phyloP scores from a whole-genome alignment of 2,113 vertebrate genomes.

The Arvicanthis niloticus region DNA sequence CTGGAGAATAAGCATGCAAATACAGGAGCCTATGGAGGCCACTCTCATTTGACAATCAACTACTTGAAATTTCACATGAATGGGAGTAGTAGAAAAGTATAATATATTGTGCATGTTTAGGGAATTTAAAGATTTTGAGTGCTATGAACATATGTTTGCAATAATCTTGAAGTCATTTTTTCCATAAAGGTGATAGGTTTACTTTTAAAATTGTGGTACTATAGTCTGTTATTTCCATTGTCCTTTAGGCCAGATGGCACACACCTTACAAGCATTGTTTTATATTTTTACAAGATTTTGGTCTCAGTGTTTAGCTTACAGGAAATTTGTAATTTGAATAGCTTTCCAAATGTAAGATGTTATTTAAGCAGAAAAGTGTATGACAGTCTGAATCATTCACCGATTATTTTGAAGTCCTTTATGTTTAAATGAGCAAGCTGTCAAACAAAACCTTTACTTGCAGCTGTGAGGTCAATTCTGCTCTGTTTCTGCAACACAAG shows the following conservation, averaged over 20 bases:
- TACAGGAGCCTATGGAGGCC: no score
- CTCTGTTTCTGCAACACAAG: neutral
- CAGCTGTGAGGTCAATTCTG: slow-evolving; percentile 2
- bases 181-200: neutral
- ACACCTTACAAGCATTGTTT: neutral
- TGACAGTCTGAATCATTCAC: slow-evolving; percentile 21
- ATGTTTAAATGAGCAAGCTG: slow-evolving; percentile 40
- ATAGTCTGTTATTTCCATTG: neutral
- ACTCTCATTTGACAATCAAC: neutral
- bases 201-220: neutral
- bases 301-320: neutral
- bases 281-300: slow-evolving; percentile 5
- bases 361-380: neutral
- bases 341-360: neutral
- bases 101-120: no score
- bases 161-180: neutral
- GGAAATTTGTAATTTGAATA: slow-evolving; percentile 25
- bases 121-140: neutral
- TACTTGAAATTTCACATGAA: neutral
- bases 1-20: neutral
- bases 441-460: slow-evolving; percentile 1
- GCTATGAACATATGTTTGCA: neutral
- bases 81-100: neutral
- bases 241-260: neutral
- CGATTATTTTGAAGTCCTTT: neutral